Evolutionary conservation across 2,797 vertebrate species (phyloP).

Genomic region (Lutjanus campechanus): DNA sequence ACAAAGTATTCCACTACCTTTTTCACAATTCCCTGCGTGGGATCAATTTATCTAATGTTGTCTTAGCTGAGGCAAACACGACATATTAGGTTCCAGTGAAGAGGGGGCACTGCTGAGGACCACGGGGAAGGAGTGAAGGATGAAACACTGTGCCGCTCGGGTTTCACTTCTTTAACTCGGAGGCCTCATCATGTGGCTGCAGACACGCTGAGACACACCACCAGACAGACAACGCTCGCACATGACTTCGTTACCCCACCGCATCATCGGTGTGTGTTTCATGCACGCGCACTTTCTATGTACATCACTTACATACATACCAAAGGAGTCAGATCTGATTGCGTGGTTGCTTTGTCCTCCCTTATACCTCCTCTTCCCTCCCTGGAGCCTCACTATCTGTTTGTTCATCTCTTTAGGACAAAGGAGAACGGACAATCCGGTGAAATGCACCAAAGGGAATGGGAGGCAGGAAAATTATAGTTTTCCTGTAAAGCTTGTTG

Average conservation of each 20-base stretch:
- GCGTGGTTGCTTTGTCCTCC: constrained; percentile 32
- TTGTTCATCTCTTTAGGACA: constrained; percentile 49
- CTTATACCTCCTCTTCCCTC: constrained; percentile 21
- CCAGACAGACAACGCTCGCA: background rate
- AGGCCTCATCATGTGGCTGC: constrained; percentile 13
- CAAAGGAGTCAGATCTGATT: constrained; percentile 37
- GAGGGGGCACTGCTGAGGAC: background rate
- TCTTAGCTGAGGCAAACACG: constrained; percentile 4
- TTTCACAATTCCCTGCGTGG: background rate
- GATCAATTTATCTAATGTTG: constrained; percentile 5
- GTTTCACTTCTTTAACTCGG: constrained; percentile 45
- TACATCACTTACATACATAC: background rate
- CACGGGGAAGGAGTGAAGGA: constrained; percentile 6
- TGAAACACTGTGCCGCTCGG: constrained; percentile 17
- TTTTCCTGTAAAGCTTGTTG: constrained; percentile 4
- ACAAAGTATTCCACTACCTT: background rate
- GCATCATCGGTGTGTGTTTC: background rate
- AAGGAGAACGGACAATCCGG: constrained; percentile 2
- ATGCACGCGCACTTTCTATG: background rate
- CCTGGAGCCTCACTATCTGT: constrained; percentile 42
- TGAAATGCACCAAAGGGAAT: constrained; percentile 11
- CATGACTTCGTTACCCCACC: constrained; percentile 14
- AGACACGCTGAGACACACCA: constrained; percentile 2
- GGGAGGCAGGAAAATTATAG: background rate
- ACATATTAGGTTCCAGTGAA: background rate